Evolutionary conservation across 2,113 vertebrate genomes (phyloP).

Genomic region (Gymnarchus niloticus): DNA sequence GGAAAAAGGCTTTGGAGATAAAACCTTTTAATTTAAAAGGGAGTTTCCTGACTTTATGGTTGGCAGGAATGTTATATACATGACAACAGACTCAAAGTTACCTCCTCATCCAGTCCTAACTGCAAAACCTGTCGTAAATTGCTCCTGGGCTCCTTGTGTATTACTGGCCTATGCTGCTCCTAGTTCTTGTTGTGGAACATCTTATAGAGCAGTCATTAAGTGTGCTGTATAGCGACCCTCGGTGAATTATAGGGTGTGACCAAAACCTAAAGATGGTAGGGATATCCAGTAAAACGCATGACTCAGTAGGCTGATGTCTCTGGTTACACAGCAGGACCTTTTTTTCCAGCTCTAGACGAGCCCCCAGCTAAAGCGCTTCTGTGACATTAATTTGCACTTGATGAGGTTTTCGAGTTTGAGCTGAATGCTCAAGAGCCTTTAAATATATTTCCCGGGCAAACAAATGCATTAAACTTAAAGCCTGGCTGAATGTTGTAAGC

Average conservation of each 20-base stretch:
- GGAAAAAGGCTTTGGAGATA: background rate
- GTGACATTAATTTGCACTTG: background rate
- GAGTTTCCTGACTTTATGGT: background rate
- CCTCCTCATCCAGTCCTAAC: background rate
- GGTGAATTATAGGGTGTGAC: conserved; percentile 44
- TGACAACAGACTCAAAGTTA: conserved; percentile 3
- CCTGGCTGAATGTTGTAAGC: background rate
- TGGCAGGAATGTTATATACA: background rate
- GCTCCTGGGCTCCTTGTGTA: background rate
- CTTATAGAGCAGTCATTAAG: conserved; percentile 43
- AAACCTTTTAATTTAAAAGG: conserved; percentile 21
- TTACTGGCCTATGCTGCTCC: background rate
- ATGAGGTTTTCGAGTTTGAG: background rate
- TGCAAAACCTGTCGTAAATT: background rate
- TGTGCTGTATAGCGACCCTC: conserved; percentile 40
- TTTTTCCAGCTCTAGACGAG: conserved; percentile 3
- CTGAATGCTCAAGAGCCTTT: background rate
- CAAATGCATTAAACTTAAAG: background rate
- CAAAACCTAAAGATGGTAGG: conserved; percentile 39
- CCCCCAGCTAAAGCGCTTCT: background rate
- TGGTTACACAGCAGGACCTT: conserved; percentile 46
- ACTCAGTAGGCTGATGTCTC: conserved; percentile 47
- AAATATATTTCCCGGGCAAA: background rate
- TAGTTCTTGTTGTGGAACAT: conserved; percentile 24
- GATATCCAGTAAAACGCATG: conserved; percentile 50